Conservation (phyloP, 1,140 invertebrate species). For the Branchinecta lindahli region DNA sequence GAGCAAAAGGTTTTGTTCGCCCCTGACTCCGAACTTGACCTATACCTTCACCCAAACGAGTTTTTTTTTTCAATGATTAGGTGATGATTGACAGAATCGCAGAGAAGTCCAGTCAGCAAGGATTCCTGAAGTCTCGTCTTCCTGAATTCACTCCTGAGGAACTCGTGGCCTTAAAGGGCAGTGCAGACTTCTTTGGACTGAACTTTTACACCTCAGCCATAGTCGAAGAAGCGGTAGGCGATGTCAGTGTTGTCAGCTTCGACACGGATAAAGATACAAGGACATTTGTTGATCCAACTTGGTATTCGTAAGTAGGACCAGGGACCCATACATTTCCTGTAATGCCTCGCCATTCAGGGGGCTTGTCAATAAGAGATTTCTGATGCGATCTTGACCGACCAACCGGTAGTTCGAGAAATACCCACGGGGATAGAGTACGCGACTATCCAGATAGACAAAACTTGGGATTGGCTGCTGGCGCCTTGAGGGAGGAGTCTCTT, state of each 20-base stretch:
- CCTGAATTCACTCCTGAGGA: constrained; percentile 35
- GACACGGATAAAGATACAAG: constrained; percentile 15
- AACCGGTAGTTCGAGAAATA: no score
- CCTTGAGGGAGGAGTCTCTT: no score
- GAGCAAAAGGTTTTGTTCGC: no score
- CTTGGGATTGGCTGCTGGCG: no score
- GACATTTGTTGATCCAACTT: constrained; percentile 16
- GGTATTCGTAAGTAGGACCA: constrained; percentile 21
- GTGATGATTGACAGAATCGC: constrained; percentile 21
- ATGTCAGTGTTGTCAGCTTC: constrained; percentile 14
- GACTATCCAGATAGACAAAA: no score
- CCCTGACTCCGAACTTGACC: no score
- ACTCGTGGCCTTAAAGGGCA: constrained; percentile 35
- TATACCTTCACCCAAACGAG: no score
- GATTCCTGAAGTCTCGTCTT: constrained; percentile 32
- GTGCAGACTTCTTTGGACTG: constrained; percentile 32
- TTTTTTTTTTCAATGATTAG: background rate
- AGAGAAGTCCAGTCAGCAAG: constrained; percentile 34
- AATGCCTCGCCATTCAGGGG: no score
- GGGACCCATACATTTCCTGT: no score
- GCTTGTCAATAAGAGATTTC: no score
- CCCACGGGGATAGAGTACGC: no score
- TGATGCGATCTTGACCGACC: no score
- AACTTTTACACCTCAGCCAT: constrained; percentile 30
- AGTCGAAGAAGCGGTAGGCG: constrained; percentile 11